These are phyloP conservation scores for Tretioscincus oriximinensis DNA, from an alignment of 2,113 vertebrate species.

Conservation along the genomic window DNA sequence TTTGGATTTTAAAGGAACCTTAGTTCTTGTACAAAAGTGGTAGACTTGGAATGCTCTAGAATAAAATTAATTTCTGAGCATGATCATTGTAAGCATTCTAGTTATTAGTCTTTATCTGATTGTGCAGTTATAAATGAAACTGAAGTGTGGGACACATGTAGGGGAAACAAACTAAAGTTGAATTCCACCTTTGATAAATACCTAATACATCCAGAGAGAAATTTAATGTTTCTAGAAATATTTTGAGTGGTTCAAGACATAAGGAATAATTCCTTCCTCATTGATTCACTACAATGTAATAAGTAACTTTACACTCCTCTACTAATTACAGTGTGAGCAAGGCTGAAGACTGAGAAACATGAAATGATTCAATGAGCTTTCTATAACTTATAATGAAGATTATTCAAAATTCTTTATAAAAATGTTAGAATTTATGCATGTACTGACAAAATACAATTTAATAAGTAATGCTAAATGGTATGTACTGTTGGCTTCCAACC, in stretches of 20 bases:
- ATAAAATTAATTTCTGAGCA: background rate
- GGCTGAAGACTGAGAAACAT: background rate
- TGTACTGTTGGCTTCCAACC: background rate
- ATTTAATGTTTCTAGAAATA: too few relatives aligned
- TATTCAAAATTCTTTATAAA: background rate
- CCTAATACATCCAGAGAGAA: too few relatives aligned
- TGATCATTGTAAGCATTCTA: background rate
- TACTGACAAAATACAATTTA: background rate
- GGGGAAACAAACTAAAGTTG: too few relatives aligned
- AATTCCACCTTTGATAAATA: too few relatives aligned
- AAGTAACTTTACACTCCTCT: too few relatives aligned
- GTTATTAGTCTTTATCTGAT: too few relatives aligned
- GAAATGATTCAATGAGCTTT: background rate
- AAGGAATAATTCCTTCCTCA: too few relatives aligned
- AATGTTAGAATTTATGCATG: background rate
- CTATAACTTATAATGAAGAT: background rate
- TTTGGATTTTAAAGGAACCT: background rate
- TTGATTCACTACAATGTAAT: too few relatives aligned
- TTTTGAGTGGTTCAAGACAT: too few relatives aligned
- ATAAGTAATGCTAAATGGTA: background rate
- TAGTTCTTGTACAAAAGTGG: background rate
- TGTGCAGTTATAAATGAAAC: too few relatives aligned
- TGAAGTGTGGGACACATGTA: too few relatives aligned
- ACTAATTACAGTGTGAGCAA: background rate
- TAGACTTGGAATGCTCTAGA: background rate